Conservation (phyloP, 2,113 vertebrate genomes). For the Seriola rivoliana region DNA sequence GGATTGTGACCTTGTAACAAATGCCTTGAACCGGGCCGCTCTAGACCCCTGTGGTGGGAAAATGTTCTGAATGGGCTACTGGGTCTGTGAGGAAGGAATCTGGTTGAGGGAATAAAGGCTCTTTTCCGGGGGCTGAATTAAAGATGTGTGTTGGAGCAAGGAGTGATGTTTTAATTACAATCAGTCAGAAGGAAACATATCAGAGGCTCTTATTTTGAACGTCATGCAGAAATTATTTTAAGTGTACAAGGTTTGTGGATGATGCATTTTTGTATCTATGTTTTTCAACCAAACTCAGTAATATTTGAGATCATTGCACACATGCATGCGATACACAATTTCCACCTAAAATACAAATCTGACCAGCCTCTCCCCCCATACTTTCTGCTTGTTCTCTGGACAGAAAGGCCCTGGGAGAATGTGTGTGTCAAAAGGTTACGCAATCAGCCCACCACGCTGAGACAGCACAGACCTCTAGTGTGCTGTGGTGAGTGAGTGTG, state of each 20-base stretch:
- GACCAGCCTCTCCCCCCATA: conserved; percentile 15
- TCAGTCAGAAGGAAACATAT: conserved; percentile 18
- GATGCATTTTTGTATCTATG: background rate
- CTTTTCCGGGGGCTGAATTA: conserved; percentile 62
- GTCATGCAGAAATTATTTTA: background rate
- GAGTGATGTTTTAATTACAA: conserved; percentile 58
- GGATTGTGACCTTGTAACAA: conserved; percentile 73
- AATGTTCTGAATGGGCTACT: conserved; percentile 76
- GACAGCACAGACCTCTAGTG: conserved; percentile 80
- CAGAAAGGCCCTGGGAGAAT: conserved; percentile 70
- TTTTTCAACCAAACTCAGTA: background rate
- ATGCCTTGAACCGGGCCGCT: conserved; percentile 58
- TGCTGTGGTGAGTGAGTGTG: conserved; percentile 60
- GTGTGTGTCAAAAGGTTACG: conserved; percentile 82
- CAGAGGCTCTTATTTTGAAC: background rate
- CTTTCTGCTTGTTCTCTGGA: conserved; percentile 48
- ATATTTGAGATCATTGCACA: background rate
- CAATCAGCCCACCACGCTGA: conserved; percentile 78
- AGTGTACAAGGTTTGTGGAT: background rate
- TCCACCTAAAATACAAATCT: conserved; percentile 18
- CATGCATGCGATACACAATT: background rate
- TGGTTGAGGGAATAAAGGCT: conserved; percentile 59
- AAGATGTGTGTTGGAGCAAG: conserved; percentile 47
- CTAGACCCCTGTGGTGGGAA: conserved; percentile 79
- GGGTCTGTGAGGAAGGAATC: conserved; percentile 68